Conservation (phyloP, 2,797 vertebrate species). For the Macroramphosus scolopax region DNA sequence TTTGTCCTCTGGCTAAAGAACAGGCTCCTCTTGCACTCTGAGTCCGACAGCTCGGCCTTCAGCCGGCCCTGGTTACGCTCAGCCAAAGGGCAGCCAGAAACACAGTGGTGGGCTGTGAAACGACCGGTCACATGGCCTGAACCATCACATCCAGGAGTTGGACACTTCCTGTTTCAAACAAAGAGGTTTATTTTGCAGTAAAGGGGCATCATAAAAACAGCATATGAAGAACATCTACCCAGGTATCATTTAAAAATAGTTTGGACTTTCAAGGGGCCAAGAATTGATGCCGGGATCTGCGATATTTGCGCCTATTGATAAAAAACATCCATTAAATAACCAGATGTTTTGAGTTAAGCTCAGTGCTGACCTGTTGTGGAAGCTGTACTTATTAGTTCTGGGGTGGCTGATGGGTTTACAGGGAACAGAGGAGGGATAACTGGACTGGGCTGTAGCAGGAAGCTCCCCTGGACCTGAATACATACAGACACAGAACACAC, state of each 20-base stretch:
- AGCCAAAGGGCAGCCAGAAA: conserved; percentile 94
- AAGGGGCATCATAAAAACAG: too few species aligned
- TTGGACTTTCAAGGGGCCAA: too few species aligned
- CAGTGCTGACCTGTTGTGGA: conserved; percentile 89
- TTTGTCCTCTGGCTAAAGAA: conserved; percentile 88
- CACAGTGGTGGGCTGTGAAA: conserved; percentile 97
- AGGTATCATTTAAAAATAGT: too few species aligned
- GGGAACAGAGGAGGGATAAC: conserved; percentile 79
- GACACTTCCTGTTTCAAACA: conserved; percentile 87
- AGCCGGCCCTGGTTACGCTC: conserved; percentile 94
- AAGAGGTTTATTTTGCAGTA: too few species aligned
- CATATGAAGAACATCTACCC: too few species aligned
- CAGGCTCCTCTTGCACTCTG: conserved; percentile 88
- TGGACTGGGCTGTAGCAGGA: conserved; percentile 73
- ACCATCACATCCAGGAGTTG: conserved; percentile 95
- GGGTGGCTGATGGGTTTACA: conserved; percentile 86
- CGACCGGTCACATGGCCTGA: conserved; percentile 96
- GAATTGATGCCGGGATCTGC: too few species aligned
- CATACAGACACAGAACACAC: too few species aligned
- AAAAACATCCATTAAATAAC: background rate
- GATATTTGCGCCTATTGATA: too few species aligned
- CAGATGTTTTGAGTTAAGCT: too few species aligned
- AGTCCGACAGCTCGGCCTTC: conserved; percentile 89
- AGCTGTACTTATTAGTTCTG: conserved; percentile 92
- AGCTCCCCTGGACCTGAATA: conserved; percentile 83